phyloP scores from a whole-genome alignment of 2,113 vertebrate species.

The Channa argus region DNA sequence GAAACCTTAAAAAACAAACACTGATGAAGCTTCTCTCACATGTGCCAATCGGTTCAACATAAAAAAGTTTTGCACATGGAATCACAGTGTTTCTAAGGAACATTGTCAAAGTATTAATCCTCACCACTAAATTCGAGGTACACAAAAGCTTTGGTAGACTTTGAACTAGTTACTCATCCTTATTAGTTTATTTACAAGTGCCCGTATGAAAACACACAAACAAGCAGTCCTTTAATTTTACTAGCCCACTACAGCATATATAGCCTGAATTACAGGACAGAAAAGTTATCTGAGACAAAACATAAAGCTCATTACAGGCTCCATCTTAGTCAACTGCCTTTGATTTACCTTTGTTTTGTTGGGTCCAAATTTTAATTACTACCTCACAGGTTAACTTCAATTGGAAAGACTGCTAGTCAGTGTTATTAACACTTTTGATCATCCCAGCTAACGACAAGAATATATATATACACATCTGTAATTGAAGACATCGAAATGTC shows the following conservation, averaged over 20 bases:
- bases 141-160: not conserved
- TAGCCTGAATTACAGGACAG: constrained; percentile 48
- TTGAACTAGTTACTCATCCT: constrained; percentile 7
- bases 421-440: constrained; percentile 5
- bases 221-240: constrained; percentile 25
- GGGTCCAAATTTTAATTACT: constrained; percentile 16
- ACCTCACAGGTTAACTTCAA: not conserved
- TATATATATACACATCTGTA: too few species aligned
- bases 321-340: not conserved
- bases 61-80: not conserved
- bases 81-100: not conserved
- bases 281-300: not conserved
- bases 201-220: not conserved
- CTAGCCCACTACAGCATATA: constrained; percentile 2
- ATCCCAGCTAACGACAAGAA: not conserved
- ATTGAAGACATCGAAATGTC: too few species aligned
- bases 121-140: too few species aligned
- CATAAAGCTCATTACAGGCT: constrained; percentile 34
- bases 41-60: constrained; percentile 48
- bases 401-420: not conserved
- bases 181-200: not conserved
- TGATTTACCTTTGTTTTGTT: constrained; percentile 34
- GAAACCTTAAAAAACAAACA: constrained; percentile 52
- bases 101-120: not conserved
- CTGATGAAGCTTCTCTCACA: constrained; percentile 26